Evolutionary conservation across 2,113 vertebrate genomes (phyloP).

Genomic region (Sisor rabdophorus): DNA sequence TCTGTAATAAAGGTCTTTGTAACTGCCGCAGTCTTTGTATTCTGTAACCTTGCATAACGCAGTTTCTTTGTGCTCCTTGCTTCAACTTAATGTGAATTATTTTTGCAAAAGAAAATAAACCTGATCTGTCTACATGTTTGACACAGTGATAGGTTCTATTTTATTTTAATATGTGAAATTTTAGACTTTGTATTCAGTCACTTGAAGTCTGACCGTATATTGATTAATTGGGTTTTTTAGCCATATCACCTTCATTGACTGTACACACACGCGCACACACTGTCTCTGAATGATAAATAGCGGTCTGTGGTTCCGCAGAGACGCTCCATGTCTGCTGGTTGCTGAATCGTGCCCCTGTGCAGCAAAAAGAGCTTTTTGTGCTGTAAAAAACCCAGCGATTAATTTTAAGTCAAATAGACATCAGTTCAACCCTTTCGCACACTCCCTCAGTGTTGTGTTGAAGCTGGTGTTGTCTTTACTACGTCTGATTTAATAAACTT

Average conservation of each 20-base stretch:
- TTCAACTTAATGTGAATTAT: no score
- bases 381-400: constrained; percentile 25
- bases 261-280: background rate
- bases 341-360: constrained; percentile 41
- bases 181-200: background rate
- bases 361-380: constrained; percentile 35
- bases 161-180: background rate
- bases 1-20: background rate
- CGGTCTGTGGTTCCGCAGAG: constrained; percentile 6
- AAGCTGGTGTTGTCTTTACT: constrained; percentile 26
- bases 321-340: constrained; percentile 14
- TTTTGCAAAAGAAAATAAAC: no score
- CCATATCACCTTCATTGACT: background rate
- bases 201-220: no score
- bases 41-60: background rate
- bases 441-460: constrained; percentile 4
- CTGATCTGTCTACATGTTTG: no score
- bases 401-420: constrained; percentile 44
- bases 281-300: background rate
- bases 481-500: constrained; percentile 12
- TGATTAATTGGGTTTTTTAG: no score
- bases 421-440: background rate
- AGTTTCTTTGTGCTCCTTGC: no score
- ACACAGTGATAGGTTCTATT: no score
- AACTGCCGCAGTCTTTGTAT: background rate